Conservation (phyloP, 1,140 invertebrate genomes). For the Zaprionus vittiger region DNA sequence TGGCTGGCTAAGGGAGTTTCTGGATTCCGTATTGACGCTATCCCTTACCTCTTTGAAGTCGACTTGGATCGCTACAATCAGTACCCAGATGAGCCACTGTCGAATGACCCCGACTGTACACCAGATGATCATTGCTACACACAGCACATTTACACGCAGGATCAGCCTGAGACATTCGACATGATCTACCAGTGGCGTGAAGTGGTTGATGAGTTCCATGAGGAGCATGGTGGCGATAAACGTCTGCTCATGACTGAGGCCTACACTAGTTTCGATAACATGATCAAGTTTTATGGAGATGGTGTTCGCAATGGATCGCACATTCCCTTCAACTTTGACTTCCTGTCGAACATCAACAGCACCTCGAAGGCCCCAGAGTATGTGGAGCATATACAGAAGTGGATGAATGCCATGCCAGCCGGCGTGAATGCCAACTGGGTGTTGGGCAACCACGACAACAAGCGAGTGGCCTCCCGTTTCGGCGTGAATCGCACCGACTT, state of each 20-base stretch:
- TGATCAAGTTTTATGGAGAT: conserved; percentile 87
- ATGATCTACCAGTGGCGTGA: conserved; percentile 87
- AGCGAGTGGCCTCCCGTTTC: conserved; percentile 87
- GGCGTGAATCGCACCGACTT: conserved; percentile 88
- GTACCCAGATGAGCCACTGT: conserved; percentile 87
- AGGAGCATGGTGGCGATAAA: conserved; percentile 85
- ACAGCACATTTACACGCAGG: conserved; percentile 87
- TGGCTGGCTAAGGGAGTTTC: conserved; percentile 90
- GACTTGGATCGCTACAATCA: conserved; percentile 85
- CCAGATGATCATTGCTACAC: conserved; percentile 86
- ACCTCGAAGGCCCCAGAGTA: conserved; percentile 86
- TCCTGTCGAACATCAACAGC: conserved; percentile 85
- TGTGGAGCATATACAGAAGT: conserved; percentile 85
- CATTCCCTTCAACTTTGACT: conserved; percentile 88
- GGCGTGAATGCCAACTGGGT: conserved; percentile 86
- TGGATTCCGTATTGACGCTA: conserved; percentile 89
- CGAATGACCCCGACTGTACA: conserved; percentile 68
- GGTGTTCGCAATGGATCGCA: conserved; percentile 86
- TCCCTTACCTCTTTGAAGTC: conserved; percentile 86
- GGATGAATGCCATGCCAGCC: conserved; percentile 86
- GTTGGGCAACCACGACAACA: conserved; percentile 88
- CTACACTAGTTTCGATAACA: conserved; percentile 85
- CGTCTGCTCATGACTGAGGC: conserved; percentile 88
- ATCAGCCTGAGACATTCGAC: conserved; percentile 87
- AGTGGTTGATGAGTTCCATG: conserved; percentile 86